phyloP scores from a whole-genome alignment of 2,113 vertebrate genomes.

The Peucedramus taeniatus region DNA sequence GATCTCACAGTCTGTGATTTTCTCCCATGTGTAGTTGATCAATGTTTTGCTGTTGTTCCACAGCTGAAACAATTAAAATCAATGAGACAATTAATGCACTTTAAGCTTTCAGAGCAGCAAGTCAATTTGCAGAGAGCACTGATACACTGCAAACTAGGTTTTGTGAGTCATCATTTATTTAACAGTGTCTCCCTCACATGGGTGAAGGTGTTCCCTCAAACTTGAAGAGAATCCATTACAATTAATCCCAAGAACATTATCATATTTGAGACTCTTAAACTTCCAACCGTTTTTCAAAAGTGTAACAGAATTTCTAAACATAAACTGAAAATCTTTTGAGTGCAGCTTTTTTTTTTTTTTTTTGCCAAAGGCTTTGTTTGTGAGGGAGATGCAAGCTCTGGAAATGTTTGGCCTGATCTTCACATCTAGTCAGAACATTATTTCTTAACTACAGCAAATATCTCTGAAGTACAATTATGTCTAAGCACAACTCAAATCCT shows the following conservation, averaged over 20 bases:
- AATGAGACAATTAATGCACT: neutral
- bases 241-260: neutral
- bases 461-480: neutral
- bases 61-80: slow-evolving; percentile 78
- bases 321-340: neutral
- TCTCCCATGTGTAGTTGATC: slow-evolving; percentile 84
- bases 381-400: neutral
- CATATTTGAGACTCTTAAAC: neutral
- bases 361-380: neutral
- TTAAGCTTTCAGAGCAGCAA: neutral
- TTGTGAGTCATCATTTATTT: neutral
- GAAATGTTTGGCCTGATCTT: neutral
- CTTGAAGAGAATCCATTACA: neutral
- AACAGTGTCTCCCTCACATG: neutral
- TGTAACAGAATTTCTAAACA: neutral
- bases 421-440: neutral
- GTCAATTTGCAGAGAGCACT: neutral
- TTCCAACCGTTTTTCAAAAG: neutral
- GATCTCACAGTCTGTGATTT: slow-evolving; percentile 63
- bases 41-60: slow-evolving; percentile 89
- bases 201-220: neutral
- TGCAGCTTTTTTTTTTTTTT: neutral
- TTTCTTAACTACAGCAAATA: neutral
- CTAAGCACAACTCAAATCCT: neutral
- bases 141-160: neutral